Conservation (phyloP, 1,140 invertebrate genomes). For the Zaprionus camerounensis region DNA sequence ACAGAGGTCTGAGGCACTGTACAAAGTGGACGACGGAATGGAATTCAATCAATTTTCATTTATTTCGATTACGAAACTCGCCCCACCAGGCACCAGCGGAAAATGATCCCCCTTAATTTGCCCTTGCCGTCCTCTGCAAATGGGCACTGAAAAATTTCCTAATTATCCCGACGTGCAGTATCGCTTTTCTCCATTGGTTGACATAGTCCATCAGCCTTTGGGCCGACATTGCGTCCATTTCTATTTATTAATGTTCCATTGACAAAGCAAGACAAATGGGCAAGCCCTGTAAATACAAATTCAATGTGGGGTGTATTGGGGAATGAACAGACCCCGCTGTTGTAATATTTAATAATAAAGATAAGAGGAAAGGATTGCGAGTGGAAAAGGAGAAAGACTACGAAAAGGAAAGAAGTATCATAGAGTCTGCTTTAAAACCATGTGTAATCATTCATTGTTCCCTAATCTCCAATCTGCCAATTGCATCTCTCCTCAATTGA, state of each 20-base stretch:
- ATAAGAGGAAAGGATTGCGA: too few species aligned
- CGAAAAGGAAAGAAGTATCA: neutral
- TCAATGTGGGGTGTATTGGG: neutral
- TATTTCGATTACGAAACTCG: conserved; percentile 76
- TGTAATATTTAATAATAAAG: too few species aligned
- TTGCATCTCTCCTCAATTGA: neutral
- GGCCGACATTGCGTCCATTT: conserved; percentile 32
- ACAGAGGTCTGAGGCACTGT: neutral
- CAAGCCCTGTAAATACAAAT: conserved; percentile 5
- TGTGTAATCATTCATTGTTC: neutral
- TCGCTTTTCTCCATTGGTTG: neutral
- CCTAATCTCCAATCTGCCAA: neutral
- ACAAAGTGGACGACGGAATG: conserved; percentile 47
- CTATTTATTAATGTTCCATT: conserved; percentile 45
- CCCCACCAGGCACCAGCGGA: conserved; percentile 46
- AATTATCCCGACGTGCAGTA: conserved; percentile 75
- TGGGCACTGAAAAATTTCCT: conserved; percentile 78
- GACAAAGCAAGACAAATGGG: conserved; percentile 75
- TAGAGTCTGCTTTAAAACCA: neutral
- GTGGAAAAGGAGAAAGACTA: neutral
- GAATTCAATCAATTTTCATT: conserved; percentile 84
- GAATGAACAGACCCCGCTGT: neutral
- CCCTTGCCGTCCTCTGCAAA: conserved; percentile 13
- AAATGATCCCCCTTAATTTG: neutral
- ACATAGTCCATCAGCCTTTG: conserved; percentile 39